These are phyloP conservation scores for Rhodeus uyekii DNA, from an alignment of 2,797 vertebrate species.

Conservation along the genomic window DNA sequence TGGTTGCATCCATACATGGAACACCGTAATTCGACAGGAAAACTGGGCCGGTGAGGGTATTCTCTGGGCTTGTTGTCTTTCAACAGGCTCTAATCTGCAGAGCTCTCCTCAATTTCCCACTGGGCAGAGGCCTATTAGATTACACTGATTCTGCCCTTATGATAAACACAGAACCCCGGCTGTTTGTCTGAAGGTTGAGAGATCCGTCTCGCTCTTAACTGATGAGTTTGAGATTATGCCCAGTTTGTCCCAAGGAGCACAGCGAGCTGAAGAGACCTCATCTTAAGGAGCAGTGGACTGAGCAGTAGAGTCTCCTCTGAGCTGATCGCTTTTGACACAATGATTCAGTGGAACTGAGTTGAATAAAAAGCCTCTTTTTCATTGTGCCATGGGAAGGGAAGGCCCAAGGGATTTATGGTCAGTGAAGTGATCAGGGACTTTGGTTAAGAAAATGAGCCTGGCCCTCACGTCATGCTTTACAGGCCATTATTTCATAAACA, in stretches of 20 bases:
- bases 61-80: constrained; percentile 74
- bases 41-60: constrained; percentile 66
- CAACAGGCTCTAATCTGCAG: constrained; percentile 77
- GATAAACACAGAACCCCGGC: constrained; percentile 68
- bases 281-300: constrained; percentile 26
- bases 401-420: constrained; percentile 65
- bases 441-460: constrained; percentile 54
- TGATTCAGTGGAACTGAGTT: constrained; percentile 53
- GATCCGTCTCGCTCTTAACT: constrained; percentile 19
- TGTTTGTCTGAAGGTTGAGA: constrained; percentile 60
- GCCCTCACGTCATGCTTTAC: constrained; percentile 67
- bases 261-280: constrained; percentile 8
- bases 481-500: constrained; percentile 69
- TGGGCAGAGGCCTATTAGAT: constrained; percentile 71
- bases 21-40: constrained; percentile 59
- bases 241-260: background rate
- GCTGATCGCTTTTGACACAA: constrained; percentile 59
- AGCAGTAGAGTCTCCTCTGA: constrained; percentile 40
- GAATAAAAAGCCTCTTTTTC: constrained; percentile 48
- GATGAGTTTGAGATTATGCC: constrained; percentile 19
- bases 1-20: constrained; percentile 22
- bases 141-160: constrained; percentile 70
- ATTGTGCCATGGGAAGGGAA: constrained; percentile 52
- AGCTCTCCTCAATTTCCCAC: constrained; percentile 71
- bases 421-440: constrained; percentile 64